Conservation (phyloP, 1,140 invertebrate genomes). For the Sinonovacula constricta region DNA sequence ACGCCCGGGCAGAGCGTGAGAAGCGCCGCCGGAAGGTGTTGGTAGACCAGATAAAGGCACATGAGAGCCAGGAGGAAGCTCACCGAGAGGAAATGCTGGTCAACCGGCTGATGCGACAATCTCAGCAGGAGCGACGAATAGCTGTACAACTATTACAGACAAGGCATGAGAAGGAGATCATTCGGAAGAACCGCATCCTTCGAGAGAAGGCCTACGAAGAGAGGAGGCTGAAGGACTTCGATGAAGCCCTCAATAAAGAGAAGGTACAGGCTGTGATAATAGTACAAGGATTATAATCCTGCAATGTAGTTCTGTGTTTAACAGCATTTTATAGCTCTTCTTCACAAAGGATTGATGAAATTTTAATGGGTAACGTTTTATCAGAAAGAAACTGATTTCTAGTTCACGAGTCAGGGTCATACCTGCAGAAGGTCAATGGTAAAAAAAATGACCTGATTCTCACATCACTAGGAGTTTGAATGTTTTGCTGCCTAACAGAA, state of each 20-base stretch:
- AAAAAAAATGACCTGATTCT: too few species aligned
- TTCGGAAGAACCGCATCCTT: slow-evolving; percentile 75
- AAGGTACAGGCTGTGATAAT: slow-evolving; percentile 70
- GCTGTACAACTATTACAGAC: slow-evolving; percentile 78
- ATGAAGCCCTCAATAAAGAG: slow-evolving; percentile 77
- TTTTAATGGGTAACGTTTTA: too few species aligned
- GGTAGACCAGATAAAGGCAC: slow-evolving; percentile 77
- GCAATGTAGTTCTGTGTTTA: too few species aligned
- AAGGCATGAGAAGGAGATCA: slow-evolving; percentile 78
- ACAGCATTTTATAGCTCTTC: too few species aligned
- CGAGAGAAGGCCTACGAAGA: slow-evolving; percentile 77
- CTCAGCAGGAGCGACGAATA: slow-evolving; percentile 78
- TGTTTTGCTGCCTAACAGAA: too few species aligned
- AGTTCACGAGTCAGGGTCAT: too few species aligned
- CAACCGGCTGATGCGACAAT: slow-evolving; percentile 77
- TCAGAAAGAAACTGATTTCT: too few species aligned
- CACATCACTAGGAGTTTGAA: too few species aligned
- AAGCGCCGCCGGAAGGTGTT: slow-evolving; percentile 78
- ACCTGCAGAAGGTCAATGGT: too few species aligned
- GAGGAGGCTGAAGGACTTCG: slow-evolving; percentile 75
- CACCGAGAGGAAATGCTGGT: slow-evolving; percentile 77
- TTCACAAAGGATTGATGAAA: too few species aligned
- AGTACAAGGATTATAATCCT: too few species aligned
- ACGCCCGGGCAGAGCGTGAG: slow-evolving; percentile 76
- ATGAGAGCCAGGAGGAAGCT: slow-evolving; percentile 76